A percentile compares a stretch with the other conserved stretches of the same genome.
Evolutionary conservation across 2,888 invertebrate genomes (phyloP).

Genomic region (Uropetala carovei): DNA sequence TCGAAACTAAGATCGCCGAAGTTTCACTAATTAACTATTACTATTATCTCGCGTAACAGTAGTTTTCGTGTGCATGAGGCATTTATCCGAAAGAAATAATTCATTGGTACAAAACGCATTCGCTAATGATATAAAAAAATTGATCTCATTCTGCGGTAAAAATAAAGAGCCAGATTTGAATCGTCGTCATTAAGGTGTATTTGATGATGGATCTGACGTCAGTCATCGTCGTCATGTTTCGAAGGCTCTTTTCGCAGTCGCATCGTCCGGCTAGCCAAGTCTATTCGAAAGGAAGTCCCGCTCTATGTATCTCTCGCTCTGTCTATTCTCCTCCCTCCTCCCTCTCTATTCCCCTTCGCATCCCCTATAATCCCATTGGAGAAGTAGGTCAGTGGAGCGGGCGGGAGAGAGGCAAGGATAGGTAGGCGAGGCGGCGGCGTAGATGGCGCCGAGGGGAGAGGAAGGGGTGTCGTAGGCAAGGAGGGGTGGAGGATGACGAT

Average conservation of each 20-base stretch:
- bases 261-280: not conserved
- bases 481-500: not conserved
- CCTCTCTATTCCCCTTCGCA: constrained; percentile 33
- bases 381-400: constrained; percentile 63
- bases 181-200: too few species aligned
- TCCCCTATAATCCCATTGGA: constrained; percentile 2
- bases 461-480: constrained; percentile 15
- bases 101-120: too few species aligned
- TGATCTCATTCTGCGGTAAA: too few species aligned
- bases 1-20: too few species aligned
- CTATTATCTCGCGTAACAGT: too few species aligned
- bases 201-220: too few species aligned
- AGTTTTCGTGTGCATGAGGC: too few species aligned
- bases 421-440: not conserved
- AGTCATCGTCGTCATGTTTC: not conserved
- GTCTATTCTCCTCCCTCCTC: not conserved
- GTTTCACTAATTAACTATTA: too few species aligned
- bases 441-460: constrained; percentile 42
- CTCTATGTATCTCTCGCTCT: constrained; percentile 11
- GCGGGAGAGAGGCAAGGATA: constrained; percentile 36
- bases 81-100: too few species aligned
- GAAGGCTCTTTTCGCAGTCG: not conserved
- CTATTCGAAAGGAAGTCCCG: constrained; percentile 30
- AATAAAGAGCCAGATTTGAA: too few species aligned
- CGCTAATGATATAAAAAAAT: too few species aligned